Conservation (phyloP, 30 jellyfish, hydroid and myxozoan species). For the Catostylus mosaicus region DNA sequence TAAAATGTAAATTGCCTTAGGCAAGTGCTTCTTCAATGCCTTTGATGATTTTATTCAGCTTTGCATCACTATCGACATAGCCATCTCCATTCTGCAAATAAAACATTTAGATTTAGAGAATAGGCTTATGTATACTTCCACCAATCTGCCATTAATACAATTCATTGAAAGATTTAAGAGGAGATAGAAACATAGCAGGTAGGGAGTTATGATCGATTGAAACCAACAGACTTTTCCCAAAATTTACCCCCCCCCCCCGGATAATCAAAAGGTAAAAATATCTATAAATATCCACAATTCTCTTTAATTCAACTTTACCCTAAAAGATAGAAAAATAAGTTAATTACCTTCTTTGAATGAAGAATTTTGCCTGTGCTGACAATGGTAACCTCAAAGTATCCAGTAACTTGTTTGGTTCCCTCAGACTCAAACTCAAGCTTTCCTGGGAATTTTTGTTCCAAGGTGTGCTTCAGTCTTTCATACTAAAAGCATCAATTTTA, state of each 20-base stretch:
- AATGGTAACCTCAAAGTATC: slow-evolving; percentile 77
- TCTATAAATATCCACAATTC: too few relatives aligned
- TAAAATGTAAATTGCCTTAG: background rate
- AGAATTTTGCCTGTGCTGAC: slow-evolving; percentile 62
- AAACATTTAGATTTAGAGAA: background rate
- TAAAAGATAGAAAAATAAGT: background rate
- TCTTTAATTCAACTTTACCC: too few relatives aligned
- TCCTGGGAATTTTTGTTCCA: slow-evolving; percentile 70
- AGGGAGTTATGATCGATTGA: too few relatives aligned
- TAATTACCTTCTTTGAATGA: slow-evolving; percentile 82
- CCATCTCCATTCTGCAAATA: slow-evolving; percentile 90
- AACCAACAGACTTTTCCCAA: too few relatives aligned
- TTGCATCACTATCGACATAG: slow-evolving; percentile 77
- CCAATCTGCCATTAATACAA: too few relatives aligned
- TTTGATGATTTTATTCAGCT: slow-evolving; percentile 57
- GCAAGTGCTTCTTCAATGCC: slow-evolving; percentile 76
- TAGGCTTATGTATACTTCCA: too few relatives aligned
- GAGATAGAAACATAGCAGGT: too few relatives aligned
- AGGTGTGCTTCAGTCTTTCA: slow-evolving; percentile 43
- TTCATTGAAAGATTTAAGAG: too few relatives aligned
- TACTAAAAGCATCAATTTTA: too few relatives aligned
- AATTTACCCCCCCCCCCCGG: too few relatives aligned
- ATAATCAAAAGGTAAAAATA: too few relatives aligned
- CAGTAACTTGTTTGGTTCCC: slow-evolving; percentile 76
- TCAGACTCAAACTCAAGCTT: slow-evolving; percentile 41